Evolutionary conservation across 2,113 vertebrate species (phyloP).

Genomic region (Pycnonotus jocosus): DNA sequence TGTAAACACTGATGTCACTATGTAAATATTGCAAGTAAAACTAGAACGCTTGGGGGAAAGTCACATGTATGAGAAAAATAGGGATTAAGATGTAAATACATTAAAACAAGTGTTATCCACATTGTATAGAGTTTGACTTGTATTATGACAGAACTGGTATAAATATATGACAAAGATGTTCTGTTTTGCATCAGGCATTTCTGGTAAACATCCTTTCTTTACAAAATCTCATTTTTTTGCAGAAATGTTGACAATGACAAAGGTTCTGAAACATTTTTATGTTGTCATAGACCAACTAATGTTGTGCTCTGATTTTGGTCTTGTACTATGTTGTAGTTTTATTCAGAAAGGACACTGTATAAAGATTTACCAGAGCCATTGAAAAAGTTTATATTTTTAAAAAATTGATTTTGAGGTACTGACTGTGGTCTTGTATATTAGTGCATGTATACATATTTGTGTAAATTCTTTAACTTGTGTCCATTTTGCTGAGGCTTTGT

Average conservation of each 20-base stretch:
- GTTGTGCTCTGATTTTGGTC: neutral
- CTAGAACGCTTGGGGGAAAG: neutral
- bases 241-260: neutral
- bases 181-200: neutral
- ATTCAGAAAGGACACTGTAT: neutral
- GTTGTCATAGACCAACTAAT: neutral
- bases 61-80: neutral
- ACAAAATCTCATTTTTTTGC: neutral
- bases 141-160: neutral
- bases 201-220: neutral
- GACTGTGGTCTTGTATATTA: neutral
- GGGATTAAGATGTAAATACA: neutral
- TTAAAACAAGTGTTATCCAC: neutral
- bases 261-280: neutral
- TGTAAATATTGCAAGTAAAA: neutral
- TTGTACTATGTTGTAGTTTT: neutral
- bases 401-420: neutral
- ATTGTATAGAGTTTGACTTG: neutral
- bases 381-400: neutral
- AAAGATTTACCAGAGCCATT: neutral
- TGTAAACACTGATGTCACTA: neutral
- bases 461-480: neutral
- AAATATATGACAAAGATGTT: neutral
- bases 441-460: neutral
- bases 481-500: fast-evolving